Percentiles rank a stretch among this genome's conserved stretches.
Conservation (phyloP, 2,797 vertebrate species). For the Yasuhikotakia modesta region DNA sequence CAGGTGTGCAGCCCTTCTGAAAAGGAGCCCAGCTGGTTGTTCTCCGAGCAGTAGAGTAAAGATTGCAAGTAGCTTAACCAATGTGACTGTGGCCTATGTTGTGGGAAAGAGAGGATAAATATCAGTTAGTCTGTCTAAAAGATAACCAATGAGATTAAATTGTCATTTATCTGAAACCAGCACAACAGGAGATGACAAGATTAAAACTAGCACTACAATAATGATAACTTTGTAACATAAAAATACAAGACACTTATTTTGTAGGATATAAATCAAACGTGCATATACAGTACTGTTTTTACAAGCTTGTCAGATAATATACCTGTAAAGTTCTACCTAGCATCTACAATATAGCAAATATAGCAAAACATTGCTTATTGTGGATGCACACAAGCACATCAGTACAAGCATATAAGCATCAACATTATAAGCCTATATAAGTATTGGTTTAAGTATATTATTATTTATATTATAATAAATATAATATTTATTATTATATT, state of each 20-base stretch:
- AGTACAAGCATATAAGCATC: too few relatives aligned
- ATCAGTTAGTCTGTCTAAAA: constrained; percentile 35
- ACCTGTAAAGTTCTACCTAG: too few relatives aligned
- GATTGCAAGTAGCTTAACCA: constrained; percentile 94
- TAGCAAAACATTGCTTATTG: too few relatives aligned
- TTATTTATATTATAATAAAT: too few relatives aligned
- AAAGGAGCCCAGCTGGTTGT: constrained; percentile 90
- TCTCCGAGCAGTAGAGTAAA: constrained; percentile 93
- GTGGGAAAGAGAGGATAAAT: constrained; percentile 26
- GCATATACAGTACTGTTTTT: too few relatives aligned
- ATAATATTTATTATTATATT: too few relatives aligned
- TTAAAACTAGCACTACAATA: constrained; percentile 21
- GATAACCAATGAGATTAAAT: constrained; percentile 10
- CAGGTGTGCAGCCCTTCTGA: constrained; percentile 92
- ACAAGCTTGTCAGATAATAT: too few relatives aligned
- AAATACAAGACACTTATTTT: neutral
- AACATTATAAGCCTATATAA: too few relatives aligned
- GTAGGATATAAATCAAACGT: neutral
- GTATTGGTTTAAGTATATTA: too few relatives aligned
- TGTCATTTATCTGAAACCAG: constrained; percentile 4
- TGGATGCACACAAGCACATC: too few relatives aligned
- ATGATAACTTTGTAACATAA: neutral
- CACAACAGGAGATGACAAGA: constrained; percentile 24
- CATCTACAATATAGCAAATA: too few relatives aligned
- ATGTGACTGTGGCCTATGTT: constrained; percentile 84